phyloP scores from a whole-genome alignment of 2,888 invertebrate species.

The Eupithecia inturbata region DNA sequence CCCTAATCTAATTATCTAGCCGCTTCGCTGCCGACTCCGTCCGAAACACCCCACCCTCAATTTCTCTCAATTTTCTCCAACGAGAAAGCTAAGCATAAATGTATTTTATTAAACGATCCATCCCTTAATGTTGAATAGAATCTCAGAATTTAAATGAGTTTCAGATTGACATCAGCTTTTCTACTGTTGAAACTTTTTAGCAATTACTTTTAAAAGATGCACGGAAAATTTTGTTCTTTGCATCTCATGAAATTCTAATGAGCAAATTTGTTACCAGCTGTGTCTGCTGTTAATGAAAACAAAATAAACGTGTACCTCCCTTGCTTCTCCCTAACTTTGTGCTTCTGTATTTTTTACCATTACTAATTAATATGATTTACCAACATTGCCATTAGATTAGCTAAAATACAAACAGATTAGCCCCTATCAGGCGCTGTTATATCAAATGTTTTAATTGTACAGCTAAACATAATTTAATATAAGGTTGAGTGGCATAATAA shows the following conservation, averaged over 20 bases:
- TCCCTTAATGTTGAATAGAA: constrained; percentile 60
- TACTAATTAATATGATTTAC: background rate
- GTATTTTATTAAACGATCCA: constrained; percentile 70
- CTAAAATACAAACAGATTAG: constrained; percentile 1
- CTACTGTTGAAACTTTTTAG: constrained; percentile 46
- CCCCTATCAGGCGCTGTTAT: constrained; percentile 30
- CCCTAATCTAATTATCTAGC: constrained; percentile 80
- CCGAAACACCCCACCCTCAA: constrained; percentile 63
- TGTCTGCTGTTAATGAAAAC: constrained; percentile 22
- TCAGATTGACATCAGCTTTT: constrained; percentile 52
- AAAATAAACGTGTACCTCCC: constrained; percentile 18
- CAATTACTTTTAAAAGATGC: constrained; percentile 40
- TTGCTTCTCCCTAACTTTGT: constrained; percentile 15
- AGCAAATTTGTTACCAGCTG: constrained; percentile 31
- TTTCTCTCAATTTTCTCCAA: constrained; percentile 65
- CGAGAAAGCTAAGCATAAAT: constrained; percentile 66
- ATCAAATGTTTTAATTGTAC: constrained; percentile 41
- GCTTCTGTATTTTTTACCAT: constrained; percentile 10
- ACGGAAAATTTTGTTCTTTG: constrained; percentile 34
- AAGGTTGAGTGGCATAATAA: constrained; percentile 74
- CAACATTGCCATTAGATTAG: background rate
- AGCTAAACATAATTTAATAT: constrained; percentile 68
- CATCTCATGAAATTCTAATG: constrained; percentile 37
- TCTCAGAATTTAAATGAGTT: constrained; percentile 60
- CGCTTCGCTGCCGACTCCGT: constrained; percentile 72